Evolutionary conservation across 1,140 invertebrate genomes (phyloP).

Genomic region (Ceratitis capitata): DNA sequence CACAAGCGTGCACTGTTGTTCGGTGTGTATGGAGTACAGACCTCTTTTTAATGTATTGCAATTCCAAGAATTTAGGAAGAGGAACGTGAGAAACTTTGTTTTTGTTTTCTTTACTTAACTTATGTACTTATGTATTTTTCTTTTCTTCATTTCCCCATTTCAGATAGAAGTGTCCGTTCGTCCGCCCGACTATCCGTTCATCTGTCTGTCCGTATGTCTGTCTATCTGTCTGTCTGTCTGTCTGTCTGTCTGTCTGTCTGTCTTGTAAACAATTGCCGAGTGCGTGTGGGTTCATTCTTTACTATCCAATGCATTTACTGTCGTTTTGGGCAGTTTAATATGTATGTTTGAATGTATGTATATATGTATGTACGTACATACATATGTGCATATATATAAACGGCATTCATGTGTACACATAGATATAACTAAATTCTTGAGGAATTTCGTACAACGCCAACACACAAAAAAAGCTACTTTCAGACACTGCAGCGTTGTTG

Average conservation of each 20-base stretch:
- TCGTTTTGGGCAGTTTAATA: too few relatives aligned
- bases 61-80: conserved; percentile 66
- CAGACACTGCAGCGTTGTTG: background rate
- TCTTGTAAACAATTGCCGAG: background rate
- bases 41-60: conserved; percentile 66
- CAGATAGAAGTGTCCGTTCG: too few relatives aligned
- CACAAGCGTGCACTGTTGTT: conserved; percentile 3
- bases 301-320: background rate
- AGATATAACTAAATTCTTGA: conserved; percentile 30
- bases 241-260: too few relatives aligned
- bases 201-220: too few relatives aligned
- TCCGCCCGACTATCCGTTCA: too few relatives aligned
- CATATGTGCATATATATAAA: background rate
- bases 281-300: conserved; percentile 26
- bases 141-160: conserved; percentile 40
- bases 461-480: too few relatives aligned
- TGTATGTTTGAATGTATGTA: background rate
- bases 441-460: conserved; percentile 41
- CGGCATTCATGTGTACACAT: background rate
- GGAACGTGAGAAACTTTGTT: conserved; percentile 66
- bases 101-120: conserved; percentile 57
- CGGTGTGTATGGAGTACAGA: conserved; percentile 47
- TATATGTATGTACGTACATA: background rate
- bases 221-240: too few relatives aligned
- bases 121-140: too few relatives aligned